phyloP scores from a whole-genome alignment of 2,888 invertebrate species.

The Punctoribates punctum region DNA sequence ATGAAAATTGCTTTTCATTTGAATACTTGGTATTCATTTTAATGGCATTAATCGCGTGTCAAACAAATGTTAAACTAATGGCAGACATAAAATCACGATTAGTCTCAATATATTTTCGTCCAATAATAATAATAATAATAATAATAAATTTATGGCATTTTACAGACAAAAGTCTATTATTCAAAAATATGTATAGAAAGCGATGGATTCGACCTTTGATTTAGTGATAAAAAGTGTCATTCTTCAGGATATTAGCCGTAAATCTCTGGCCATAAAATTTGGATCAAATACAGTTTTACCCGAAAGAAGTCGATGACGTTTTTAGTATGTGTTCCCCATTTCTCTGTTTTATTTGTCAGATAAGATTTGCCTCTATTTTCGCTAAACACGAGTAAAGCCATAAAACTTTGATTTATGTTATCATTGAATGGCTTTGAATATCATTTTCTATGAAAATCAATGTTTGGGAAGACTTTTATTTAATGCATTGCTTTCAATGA shows the following conservation, averaged over 20 bases:
- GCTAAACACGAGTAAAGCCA: background rate
- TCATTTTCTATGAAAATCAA: background rate
- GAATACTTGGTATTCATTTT: no score
- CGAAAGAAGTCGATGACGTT: background rate
- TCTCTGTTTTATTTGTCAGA: background rate
- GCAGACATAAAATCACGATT: background rate
- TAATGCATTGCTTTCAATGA: background rate
- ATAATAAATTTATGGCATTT: no score
- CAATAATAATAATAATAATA: no score
- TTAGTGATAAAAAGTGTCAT: background rate
- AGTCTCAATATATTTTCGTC: background rate
- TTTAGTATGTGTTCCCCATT: no score
- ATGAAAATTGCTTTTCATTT: no score
- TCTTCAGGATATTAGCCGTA: background rate
- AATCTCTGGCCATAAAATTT: background rate
- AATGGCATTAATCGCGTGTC: background rate
- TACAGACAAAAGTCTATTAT: no score
- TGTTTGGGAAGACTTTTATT: background rate
- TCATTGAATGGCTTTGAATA: background rate
- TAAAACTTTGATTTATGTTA: conserved; percentile 21
- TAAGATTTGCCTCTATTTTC: background rate
- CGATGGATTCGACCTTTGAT: background rate
- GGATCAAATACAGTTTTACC: background rate
- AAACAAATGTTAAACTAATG: background rate
- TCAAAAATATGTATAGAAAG: no score